Evolutionary conservation across 2,797 vertebrate genomes (phyloP).

Genomic region (Alca torda): DNA sequence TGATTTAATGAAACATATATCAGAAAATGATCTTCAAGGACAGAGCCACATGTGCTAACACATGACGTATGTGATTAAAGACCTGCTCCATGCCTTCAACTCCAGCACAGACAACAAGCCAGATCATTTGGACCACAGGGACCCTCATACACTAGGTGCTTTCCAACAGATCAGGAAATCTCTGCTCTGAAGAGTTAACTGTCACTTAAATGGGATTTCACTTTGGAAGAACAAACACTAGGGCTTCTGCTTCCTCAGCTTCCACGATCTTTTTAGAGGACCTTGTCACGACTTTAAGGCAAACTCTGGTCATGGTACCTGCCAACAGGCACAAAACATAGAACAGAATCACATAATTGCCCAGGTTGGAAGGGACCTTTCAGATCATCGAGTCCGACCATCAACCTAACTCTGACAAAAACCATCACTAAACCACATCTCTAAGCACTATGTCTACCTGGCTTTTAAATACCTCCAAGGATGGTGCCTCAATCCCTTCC

Average conservation of each 20-base stretch:
- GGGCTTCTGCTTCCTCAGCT: not conserved
- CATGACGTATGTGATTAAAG: rapidly evolving
- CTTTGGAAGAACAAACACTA: rapidly evolving
- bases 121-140: not conserved
- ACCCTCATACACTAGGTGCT: not conserved
- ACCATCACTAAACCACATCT: too few species aligned
- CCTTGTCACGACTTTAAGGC: not conserved
- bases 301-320: not conserved
- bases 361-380: too few species aligned
- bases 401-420: too few species aligned
- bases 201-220: not conserved
- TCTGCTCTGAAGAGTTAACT: not conserved
- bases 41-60: rapidly evolving
- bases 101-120: not conserved
- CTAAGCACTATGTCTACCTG: too few species aligned
- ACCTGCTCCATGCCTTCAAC: not conserved
- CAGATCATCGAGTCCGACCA: too few species aligned
- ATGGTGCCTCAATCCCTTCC: too few species aligned
- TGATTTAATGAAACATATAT: not conserved
- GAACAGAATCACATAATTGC: too few species aligned
- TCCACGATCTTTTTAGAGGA: not conserved
- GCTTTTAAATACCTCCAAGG: too few species aligned
- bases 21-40: not conserved
- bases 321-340: not conserved
- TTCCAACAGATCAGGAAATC: not conserved